Evolutionary conservation across 2,797 vertebrate species (phyloP).

Genomic region (Sebastes itinus): DNA sequence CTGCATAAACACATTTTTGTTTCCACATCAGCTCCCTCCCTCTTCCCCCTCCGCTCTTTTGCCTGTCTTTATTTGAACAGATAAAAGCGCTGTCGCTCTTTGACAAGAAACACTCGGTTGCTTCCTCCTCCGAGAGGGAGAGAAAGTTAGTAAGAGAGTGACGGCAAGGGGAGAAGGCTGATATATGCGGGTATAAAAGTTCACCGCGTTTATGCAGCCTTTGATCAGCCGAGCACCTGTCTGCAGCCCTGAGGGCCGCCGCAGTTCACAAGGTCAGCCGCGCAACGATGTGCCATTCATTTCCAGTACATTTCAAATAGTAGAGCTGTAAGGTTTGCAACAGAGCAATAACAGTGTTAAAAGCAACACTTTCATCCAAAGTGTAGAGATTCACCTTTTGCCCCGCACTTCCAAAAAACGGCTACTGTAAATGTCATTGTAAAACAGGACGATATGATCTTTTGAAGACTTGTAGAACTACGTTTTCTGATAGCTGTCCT

Average conservation of each 20-base stretch:
- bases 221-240: conserved; percentile 69
- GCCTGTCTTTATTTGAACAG: conserved; percentile 48
- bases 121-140: conserved; percentile 46
- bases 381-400: conserved; percentile 19
- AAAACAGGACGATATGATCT: background rate
- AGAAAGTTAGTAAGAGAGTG: conserved; percentile 45
- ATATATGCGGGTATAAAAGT: conserved; percentile 65
- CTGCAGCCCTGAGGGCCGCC: conserved; percentile 51
- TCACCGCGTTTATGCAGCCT: conserved; percentile 54
- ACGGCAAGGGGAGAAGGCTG: conserved; percentile 39
- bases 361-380: conserved; percentile 21
- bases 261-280: conserved; percentile 67
- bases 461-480: background rate
- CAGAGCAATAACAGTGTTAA: conserved; percentile 4
- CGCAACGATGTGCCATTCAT: conserved; percentile 55
- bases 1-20: conserved; percentile 43
- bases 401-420: background rate
- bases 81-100: conserved; percentile 66
- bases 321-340: conserved; percentile 25
- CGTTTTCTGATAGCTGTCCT: background rate
- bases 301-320: conserved; percentile 32
- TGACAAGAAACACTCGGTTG: conserved; percentile 45
- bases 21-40: conserved; percentile 29
- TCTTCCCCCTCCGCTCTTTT: background rate
- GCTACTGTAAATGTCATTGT: background rate